Evolutionary conservation across 2,797 vertebrate genomes (phyloP), one percentile per base, ranked within the genome.

Genomic region (Erethizon dorsatum): DNA sequence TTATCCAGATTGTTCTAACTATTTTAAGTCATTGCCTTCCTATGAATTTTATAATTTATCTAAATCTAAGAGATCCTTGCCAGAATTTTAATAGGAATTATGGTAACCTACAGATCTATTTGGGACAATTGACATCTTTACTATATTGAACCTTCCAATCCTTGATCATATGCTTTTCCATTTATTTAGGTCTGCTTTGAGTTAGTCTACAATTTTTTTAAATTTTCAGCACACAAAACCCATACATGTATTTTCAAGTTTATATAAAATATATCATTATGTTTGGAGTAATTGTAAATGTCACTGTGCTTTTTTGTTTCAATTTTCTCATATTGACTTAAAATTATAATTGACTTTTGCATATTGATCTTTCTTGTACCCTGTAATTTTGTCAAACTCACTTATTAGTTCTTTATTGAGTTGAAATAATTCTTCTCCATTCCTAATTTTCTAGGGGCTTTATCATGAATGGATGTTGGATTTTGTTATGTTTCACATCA

Each of bases 61-160:
- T 50, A 37, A 41, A 7, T 77, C 56, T 75, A 80, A 80, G 47
- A 91, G 71, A 63, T 54, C 18, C 28, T 91, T 80, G 63, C 63
- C 61, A 63, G 47, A 28, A 82, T 82, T 86, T 91, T 91, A 87
- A 59, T 73, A 82, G 41, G 31, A 77, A 77, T 67, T 77, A 67
- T 67, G 78, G 73, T 87, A 91, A 87, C n/a, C 84, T 88, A 77
- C 67, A 65, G 18, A 77, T 52, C 57, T 75, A 45, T 57, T 57
- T 77, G 31, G 15, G 67, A 18, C 33, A 77, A 26, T 57, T 83
- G 41, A 22, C 57, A 83, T 52, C 37, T 88, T 47, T 83, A 41
- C 14, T 69, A 56, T 31, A 6, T 41, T 92, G 24, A 78, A 54
- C 13, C 10, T 83, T 33, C 50, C 3, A 26, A 17, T 65, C 9